Conservation (phyloP, 92 coral and sea anemone genomes). For the Porites cylindrica region DNA sequence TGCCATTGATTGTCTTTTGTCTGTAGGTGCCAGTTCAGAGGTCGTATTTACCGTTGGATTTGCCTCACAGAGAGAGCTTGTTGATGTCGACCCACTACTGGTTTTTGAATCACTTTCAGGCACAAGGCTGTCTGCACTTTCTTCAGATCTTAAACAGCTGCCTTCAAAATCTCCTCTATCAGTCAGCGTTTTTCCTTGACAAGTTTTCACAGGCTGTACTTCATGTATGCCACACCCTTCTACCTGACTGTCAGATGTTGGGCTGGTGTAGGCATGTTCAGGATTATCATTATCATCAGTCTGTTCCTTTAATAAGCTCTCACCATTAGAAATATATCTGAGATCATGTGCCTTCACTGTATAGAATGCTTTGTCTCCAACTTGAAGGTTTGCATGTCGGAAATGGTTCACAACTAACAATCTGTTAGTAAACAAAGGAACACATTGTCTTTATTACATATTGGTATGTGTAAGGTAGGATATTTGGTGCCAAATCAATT, state of each 20-base stretch:
- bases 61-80: conserved; percentile 15
- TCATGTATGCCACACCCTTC: conserved; percentile 30
- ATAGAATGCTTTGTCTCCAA: conserved; percentile 98
- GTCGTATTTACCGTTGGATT: background rate
- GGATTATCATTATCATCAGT: conserved; percentile 3
- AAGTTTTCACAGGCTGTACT: background rate
- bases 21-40: background rate
- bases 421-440: conserved; percentile 34
- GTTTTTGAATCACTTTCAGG: conserved; percentile 31
- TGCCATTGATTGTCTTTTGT: background rate
- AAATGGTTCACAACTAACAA: conserved; percentile 84
- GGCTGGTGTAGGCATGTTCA: conserved; percentile 5
- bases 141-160: conserved; percentile 20
- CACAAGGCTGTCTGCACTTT: conserved; percentile 6
- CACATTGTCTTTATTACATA: too few relatives aligned
- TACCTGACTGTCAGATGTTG: conserved; percentile 32
- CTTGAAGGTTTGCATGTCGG: conserved; percentile 92
- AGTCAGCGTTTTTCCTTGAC: background rate
- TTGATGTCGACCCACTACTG: background rate
- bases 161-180: background rate
- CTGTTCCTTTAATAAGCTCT: conserved; percentile 3
- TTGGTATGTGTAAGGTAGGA: too few relatives aligned
- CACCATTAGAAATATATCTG: conserved; percentile 1
- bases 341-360: conserved; percentile 78
- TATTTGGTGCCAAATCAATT: too few relatives aligned